Percentiles rank a stretch among this genome's conserved stretches.
These are phyloP conservation scores for Melanotaenia boesemani DNA, from an alignment of 2,797 vertebrate species.

Conservation along the genomic window DNA sequence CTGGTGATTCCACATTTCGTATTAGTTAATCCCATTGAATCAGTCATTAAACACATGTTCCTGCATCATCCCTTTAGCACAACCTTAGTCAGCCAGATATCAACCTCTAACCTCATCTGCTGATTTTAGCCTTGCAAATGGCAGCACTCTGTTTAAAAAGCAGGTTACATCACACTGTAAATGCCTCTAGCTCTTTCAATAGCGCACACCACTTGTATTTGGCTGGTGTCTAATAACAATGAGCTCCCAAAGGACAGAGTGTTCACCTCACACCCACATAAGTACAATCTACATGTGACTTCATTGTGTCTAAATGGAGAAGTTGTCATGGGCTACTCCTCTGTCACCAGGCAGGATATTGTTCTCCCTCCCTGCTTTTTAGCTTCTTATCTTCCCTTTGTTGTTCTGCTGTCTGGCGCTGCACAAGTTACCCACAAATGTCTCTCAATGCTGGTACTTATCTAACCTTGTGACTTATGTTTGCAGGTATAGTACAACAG, in stretches of 20 bases:
- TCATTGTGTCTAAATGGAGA: conserved; percentile 57
- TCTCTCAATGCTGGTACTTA: conserved; percentile 16
- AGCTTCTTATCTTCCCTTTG: conserved; percentile 32
- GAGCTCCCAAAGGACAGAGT: conserved; percentile 1
- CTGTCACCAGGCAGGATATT: conserved; percentile 61
- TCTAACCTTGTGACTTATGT: conserved; percentile 2
- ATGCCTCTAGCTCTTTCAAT: conserved; percentile 20
- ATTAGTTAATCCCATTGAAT: no score
- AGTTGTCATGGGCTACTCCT: conserved; percentile 8
- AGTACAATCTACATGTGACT: conserved; percentile 50
- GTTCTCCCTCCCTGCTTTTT: conserved; percentile 6
- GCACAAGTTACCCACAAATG: conserved; percentile 61
- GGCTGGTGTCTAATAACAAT: conserved; percentile 39
- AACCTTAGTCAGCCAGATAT: conserved; percentile 25
- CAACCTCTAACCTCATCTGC: conserved; percentile 26
- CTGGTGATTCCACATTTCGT: no score
- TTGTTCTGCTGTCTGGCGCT: conserved; percentile 72
- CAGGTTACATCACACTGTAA: conserved; percentile 47
- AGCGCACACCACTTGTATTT: conserved; percentile 9
- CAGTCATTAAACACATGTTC: background rate
- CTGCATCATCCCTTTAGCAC: conserved; percentile 1
- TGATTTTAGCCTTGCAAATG: conserved; percentile 33
- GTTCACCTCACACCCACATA: conserved; percentile 6
- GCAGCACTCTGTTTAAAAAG: background rate
- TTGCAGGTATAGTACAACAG: conserved; percentile 24